Evolutionary conservation across 2,797 vertebrate species (phyloP).

Genomic region (Forpus xanthops): DNA sequence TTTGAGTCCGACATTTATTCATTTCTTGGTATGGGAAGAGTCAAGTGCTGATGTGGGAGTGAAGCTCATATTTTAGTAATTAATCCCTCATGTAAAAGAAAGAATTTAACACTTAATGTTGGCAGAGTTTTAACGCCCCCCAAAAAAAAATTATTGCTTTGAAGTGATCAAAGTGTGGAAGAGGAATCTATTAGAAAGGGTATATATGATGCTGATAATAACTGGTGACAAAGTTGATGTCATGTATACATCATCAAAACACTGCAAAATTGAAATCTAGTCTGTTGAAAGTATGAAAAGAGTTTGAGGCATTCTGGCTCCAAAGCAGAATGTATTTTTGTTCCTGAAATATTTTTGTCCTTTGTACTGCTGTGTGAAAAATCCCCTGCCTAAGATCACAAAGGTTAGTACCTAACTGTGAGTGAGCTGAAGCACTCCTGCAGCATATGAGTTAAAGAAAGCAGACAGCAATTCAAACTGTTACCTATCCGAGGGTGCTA

Average conservation of each 20-base stretch:
- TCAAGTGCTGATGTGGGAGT: neutral
- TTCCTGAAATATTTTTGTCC: neutral
- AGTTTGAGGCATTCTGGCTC: neutral
- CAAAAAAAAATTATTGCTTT: neutral
- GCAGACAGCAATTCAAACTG: neutral
- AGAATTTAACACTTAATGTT: neutral
- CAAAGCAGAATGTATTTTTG: neutral
- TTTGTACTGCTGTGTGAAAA: neutral
- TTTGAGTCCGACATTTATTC: neutral
- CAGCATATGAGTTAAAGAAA: neutral
- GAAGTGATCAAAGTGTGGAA: neutral
- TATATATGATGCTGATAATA: neutral
- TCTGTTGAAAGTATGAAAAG: neutral
- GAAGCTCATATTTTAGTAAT: neutral
- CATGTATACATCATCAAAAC: neutral
- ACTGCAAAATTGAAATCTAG: neutral
- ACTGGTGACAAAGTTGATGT: neutral
- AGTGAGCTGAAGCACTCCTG: neutral
- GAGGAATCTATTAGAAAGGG: neutral
- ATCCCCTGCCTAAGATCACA: neutral
- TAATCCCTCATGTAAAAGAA: neutral
- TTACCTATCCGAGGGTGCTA: neutral
- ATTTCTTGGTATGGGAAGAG: neutral
- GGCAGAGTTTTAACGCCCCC: neutral
- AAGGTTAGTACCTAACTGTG: neutral